Evolutionary conservation across 2,797 vertebrate species (phyloP), one percentile per base, ranked within the genome.

Genomic region (Chrysocyon brachyurus): DNA sequence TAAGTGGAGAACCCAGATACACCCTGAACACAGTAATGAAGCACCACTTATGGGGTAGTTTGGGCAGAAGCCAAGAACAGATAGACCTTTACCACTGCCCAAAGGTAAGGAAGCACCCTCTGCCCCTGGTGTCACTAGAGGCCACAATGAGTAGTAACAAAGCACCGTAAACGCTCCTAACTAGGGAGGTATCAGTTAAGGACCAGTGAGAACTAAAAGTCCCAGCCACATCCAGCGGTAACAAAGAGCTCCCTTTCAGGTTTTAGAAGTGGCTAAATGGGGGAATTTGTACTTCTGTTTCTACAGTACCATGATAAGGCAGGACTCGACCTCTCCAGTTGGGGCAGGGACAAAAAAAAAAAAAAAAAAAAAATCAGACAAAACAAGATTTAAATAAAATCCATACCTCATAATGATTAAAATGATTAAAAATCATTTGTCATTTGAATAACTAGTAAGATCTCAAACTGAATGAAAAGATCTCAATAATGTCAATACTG

Each of bases 171-270:
- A 10, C 14, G 17, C n/a, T 86, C n/a, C 49, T 19, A 40, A 8
- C 22, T 6, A 61, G 9, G 46, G 15, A 57, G 8, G 5, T 12
- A 59, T 31, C 52, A 4, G 3, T 12, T 40, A 24, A 57, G 15
- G 24, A 31, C 54, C 33, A 33, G 6, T 7, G 4, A 36, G 15
- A 52, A 5, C 4, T 56, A 3, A 24, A 40, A 12, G 12, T 19
- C 7, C 22, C 3, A 75, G 57, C 3, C 0, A 0, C n/a, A 54
- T 7, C 12, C 5, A 31, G 1, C 14, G 40, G 14, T 12, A 33
- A 31, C 16, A 87, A 49, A 4, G 14, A 26, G 4, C 8, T 33
- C 31, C 31, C 40, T 75, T 81, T 79, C 49, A 12, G 1, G 3
- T 10, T 46, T 89, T 75, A 46, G 40, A n/a, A 22, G 12, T 5